A percentile compares a stretch with the other conserved stretches of the same genome.
Evolutionary conservation across 2,888 invertebrate genomes (phyloP).

Genomic region (Xylota sylvarum): DNA sequence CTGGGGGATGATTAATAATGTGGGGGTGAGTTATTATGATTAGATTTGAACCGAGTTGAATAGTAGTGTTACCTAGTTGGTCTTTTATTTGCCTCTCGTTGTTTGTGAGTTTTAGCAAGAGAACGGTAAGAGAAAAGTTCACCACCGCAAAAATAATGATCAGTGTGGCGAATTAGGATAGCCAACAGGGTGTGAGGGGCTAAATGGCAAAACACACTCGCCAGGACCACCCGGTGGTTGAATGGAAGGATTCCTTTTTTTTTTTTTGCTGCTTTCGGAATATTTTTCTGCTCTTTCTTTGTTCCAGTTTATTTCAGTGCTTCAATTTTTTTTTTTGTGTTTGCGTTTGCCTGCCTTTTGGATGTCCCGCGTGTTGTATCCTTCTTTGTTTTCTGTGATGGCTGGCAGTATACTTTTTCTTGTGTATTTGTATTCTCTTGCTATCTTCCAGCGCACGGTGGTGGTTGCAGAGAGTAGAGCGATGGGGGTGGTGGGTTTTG

Average conservation of each 20-base stretch:
- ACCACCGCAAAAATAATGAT: conserved; percentile 44
- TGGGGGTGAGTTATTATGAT: conserved; percentile 56
- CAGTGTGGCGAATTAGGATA: conserved; percentile 36
- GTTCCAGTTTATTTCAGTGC: conserved; percentile 58
- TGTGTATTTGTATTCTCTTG: conserved; percentile 71
- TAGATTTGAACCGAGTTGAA: conserved; percentile 36
- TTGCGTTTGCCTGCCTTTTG: conserved; percentile 45
- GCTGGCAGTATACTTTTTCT: conserved; percentile 53
- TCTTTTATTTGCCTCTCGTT: conserved; percentile 34
- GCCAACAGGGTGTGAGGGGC: conserved; percentile 25
- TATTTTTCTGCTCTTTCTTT: conserved; percentile 50
- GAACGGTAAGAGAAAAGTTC: conserved; percentile 34
- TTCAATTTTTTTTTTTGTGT: conserved; percentile 30
- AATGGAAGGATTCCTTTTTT: conserved; percentile 30
- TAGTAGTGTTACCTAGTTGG: conserved; percentile 3
- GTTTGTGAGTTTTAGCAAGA: conserved; percentile 23
- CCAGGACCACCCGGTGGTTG: conserved; percentile 53
- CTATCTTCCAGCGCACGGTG: conserved; percentile 59
- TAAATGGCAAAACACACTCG: conserved; percentile 45
- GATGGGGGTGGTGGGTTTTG: conserved; percentile 32
- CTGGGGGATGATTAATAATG: conserved; percentile 32
- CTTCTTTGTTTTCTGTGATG: conserved; percentile 72
- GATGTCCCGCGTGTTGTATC: conserved; percentile 73
- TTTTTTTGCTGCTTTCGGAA: conserved; percentile 21
- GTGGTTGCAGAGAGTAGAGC: conserved; percentile 6